Base-by-base conservation (phyloP, 2,797 vertebrate genomes). In the Pseudochaenichthys georgianus region DNA sequence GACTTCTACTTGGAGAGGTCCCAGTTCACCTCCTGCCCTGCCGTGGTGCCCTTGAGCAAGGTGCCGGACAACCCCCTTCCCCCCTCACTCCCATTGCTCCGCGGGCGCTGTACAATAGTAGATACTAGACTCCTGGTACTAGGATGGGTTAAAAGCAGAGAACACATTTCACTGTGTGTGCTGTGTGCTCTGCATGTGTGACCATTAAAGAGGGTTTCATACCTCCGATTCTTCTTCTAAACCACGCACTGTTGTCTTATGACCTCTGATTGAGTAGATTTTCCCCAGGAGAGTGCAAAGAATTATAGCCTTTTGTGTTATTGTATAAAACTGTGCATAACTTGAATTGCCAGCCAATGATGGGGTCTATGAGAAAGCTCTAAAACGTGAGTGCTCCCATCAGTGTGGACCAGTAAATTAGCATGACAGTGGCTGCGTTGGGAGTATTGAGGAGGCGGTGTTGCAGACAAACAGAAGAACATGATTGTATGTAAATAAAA, bases 311-410 rank as follows among this genome's bases (percentile, higher is more conserved):
- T 54, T 80, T 50, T 28, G 28, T 73, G 61, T 61, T 73, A 16
- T 28, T 10, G 42, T 83, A 81, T 77, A 62, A 81, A 79, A 79
- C 76, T 58, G 73, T 17, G 41, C 80, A 52, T 73, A 67, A 71
- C 73, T 80, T 88, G 76, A 87, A 86, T 88, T 76, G 41, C 65
- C 41, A 45, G 64, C 63, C 71, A n/a, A 75, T 70, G 79, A 84
- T 83, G 71, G 64, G n/a, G 65, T 68, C 68, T 76, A 58, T 48
- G 75, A 76, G 61, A 62, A 70, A 64, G 54, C 77, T 64, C 73
- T 79, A 82, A 82, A 85, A 75, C 2, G 5, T 53, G 43, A 72
- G 63, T 17, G 64, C 78, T 68, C 61, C 15, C 70, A 74, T 83
- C 68, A 80, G 50, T 41, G 57, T 45, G 52, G 21, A 12, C 70